Base-by-base conservation (phyloP, 1,140 invertebrate genomes). In the Drepana arcuata region DNA sequence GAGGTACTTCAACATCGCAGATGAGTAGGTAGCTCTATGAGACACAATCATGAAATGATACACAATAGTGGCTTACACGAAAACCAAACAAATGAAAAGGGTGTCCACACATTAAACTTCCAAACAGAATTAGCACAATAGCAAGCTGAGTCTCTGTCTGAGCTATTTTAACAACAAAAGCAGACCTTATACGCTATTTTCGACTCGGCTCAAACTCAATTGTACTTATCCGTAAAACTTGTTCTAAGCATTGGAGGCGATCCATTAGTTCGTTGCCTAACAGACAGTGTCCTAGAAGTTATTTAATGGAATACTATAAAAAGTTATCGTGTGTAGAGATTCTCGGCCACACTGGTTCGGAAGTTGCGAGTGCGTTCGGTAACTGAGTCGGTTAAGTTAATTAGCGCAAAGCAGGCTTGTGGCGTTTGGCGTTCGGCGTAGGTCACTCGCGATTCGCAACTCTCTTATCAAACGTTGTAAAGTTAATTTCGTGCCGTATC, bases 291-390 rank as follows among this genome's bases (percentile, higher is more conserved):
- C 59, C 53, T 55, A 49, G 52, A 52, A 62, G 66, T 65, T 66
- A 66, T 69, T 64, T 58, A 51, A 48, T 52, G 53, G 73, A 77
- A 74, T 70, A 46, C 57, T 69, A 66, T 77, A 70, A 72, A 74
- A 66, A 77, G 72, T 67, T 71, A 57, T 50, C n/a, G n/a, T n/a
- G n/a, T n/a, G n/a, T n/a, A n/a, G n/a, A n/a, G n/a, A n/a, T n/a
- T 33, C 36, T 45, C 53, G 51, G 58, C 40, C 53, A 57, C 38
- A 33, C 29, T 42, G 43, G 34, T n/a, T 33, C 41, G 46, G 51
- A 54, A 67, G 65, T 64, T 62, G 41, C 40, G 42, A 61, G 53
- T 57, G 40, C 53, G 55, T 63, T 42, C 25, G 32, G 43, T 36
- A 56, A 51, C 52, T 36, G 50, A 38, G 4, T 54, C 37, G 39